Percentiles rank a stretch among this genome's conserved stretches.
Conservation (phyloP, 1,140 invertebrate genomes). For the Arctopsyche grandis region DNA sequence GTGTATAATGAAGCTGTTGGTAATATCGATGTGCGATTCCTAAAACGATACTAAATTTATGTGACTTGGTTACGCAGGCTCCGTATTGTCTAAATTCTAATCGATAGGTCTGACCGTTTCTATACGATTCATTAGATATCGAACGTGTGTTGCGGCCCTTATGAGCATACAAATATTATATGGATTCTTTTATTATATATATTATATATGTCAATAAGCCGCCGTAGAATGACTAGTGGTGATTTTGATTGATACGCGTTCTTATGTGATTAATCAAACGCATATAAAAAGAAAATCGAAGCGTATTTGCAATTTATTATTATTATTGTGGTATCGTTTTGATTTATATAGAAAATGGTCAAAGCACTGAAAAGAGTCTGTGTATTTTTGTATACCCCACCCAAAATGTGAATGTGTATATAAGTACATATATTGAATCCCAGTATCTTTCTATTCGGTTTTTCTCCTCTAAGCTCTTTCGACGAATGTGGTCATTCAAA, state of each 20-base stretch:
- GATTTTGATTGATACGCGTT: constrained; percentile 12
- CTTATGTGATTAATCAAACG: constrained; percentile 7
- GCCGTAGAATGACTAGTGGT: constrained; percentile 2
- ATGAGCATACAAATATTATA: not conserved
- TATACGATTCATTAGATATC: not conserved
- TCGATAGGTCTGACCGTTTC: constrained; percentile 11
- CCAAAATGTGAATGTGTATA: too few species aligned
- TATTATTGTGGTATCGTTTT: not conserved
- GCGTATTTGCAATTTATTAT: not conserved
- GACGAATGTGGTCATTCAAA: constrained; percentile 35
- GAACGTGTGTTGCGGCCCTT: not conserved
- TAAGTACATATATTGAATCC: too few species aligned
- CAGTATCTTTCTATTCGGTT: too few species aligned
- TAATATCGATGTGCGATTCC: constrained; percentile 6
- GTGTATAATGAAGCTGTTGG: not conserved
- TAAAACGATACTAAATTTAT: constrained; percentile 15
- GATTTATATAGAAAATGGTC: constrained; percentile 9
- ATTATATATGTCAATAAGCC: not conserved
- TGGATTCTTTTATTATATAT: not conserved
- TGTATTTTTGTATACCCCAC: too few species aligned
- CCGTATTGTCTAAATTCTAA: constrained; percentile 23
- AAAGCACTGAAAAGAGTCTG: not conserved
- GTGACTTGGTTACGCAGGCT: constrained; percentile 17
- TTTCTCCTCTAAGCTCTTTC: not conserved
- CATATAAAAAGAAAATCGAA: not conserved